These are phyloP conservation scores for Lepidocyrtinus sp. DNA, from an alignment of 2,888 invertebrate species.

Conservation along the genomic window DNA sequence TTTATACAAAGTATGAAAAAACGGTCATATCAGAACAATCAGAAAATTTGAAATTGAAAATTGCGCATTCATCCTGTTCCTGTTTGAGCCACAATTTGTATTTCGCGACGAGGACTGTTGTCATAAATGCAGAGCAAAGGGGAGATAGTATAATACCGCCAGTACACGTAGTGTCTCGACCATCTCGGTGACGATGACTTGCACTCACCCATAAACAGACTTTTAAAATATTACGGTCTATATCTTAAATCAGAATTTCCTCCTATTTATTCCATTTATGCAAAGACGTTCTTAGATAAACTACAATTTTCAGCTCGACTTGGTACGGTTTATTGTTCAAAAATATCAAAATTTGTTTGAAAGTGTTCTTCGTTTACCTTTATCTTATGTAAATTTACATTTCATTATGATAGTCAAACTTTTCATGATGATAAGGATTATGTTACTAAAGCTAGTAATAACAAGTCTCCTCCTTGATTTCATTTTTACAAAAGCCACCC, in stretches of 20 bases:
- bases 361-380: neutral
- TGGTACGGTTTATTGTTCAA: too few relatives aligned
- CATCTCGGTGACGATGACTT: neutral
- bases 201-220: neutral
- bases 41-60: conserved; percentile 64
- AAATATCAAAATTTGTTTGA: neutral
- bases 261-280: neutral
- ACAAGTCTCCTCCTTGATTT: neutral
- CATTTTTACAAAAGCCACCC: neutral
- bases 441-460: neutral
- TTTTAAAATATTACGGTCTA: neutral
- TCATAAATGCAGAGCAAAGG: too few relatives aligned
- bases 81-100: conserved; percentile 20
- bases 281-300: neutral
- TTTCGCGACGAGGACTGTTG: neutral
- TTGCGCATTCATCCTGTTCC: conserved; percentile 67
- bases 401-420: conserved; percentile 38
- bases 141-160: too few relatives aligned
- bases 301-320: conserved; percentile 8
- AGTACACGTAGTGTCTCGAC: too few relatives aligned
- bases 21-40: too few relatives aligned
- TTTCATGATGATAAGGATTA: neutral
- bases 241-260: neutral
- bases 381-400: conserved; percentile 40
- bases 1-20: conserved; percentile 25